phyloP scores from a whole-genome alignment of 2,888 invertebrate genomes.

The Acleris sparsana region DNA sequence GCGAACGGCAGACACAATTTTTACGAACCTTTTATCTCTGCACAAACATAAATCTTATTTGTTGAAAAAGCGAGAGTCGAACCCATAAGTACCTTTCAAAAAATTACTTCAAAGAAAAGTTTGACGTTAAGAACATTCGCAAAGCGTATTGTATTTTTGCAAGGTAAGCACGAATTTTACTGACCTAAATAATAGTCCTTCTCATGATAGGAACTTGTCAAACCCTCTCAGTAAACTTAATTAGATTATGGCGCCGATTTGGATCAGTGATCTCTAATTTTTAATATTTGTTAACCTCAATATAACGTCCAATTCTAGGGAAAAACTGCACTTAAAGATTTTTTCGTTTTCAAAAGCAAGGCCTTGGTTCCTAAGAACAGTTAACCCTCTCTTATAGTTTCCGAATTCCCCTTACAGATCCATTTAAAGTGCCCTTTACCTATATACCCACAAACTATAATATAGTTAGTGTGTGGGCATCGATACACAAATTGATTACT shows the following conservation, averaged over 20 bases:
- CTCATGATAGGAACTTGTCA: no score
- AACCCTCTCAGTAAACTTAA: no score
- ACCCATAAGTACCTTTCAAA: conserved; percentile 14
- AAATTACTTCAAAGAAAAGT: conserved; percentile 20
- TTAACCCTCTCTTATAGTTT: no score
- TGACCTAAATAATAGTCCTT: no score
- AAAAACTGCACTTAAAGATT: no score
- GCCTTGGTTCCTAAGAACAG: no score
- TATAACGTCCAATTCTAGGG: no score
- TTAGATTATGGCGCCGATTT: no score
- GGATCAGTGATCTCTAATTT: no score
- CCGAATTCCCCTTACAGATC: no score
- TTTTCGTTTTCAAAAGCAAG: no score
- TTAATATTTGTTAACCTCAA: no score
- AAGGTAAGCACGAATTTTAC: not conserved
- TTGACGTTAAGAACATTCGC: conserved; percentile 12
- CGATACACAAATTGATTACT: conserved; percentile 13
- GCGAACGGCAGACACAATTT: not conserved
- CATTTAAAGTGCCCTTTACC: not conserved
- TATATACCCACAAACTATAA: not conserved
- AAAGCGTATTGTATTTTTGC: not conserved
- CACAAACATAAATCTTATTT: conserved; percentile 12
- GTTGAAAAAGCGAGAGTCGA: conserved; percentile 3
- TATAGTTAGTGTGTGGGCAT: not conserved
- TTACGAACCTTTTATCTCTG: conserved; percentile 10